Percentiles rank a stretch among this genome's conserved stretches.
phyloP scores from a whole-genome alignment of 2,113 vertebrate species.

The Cinclus mexicanus region DNA sequence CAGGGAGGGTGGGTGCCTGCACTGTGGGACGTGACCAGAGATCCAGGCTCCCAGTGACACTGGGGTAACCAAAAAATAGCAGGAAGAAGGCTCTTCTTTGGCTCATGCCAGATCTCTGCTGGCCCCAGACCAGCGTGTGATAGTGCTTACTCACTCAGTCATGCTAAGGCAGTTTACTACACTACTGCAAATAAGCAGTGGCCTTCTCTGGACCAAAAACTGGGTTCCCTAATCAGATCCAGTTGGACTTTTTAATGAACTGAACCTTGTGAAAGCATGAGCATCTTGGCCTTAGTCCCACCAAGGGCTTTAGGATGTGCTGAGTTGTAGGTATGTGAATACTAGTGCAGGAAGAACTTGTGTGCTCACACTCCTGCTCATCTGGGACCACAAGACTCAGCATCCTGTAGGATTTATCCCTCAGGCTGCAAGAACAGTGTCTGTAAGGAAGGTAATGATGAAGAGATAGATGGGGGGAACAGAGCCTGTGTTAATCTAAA shows the following conservation, averaged over 20 bases:
- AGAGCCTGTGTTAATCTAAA: not conserved
- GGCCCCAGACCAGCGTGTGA: not conserved
- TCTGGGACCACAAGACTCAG: not conserved
- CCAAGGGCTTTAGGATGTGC: not conserved
- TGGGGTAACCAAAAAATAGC: not conserved
- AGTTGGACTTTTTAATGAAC: not conserved
- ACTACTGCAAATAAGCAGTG: slow-evolving; percentile 31
- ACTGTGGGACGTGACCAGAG: not conserved
- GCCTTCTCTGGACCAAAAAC: slow-evolving; percentile 22
- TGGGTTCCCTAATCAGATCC: slow-evolving; percentile 28
- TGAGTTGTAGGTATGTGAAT: slow-evolving; percentile 13
- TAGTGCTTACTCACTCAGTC: not conserved
- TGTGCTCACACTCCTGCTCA: not conserved
- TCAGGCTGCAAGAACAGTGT: not conserved
- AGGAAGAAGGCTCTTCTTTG: not conserved
- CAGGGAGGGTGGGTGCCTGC: not conserved
- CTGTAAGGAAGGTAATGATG: not conserved
- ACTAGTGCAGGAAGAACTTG: not conserved
- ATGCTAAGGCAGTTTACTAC: not conserved
- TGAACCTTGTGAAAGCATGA: slow-evolving; percentile 4
- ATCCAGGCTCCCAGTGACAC: not conserved
- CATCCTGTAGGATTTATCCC: not conserved
- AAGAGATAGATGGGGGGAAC: not conserved
- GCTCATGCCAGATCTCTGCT: not conserved
- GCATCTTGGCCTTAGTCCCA: not conserved